Evolutionary conservation across 2,888 invertebrate genomes (phyloP).

Genomic region (Hypselothyrea guttata): DNA sequence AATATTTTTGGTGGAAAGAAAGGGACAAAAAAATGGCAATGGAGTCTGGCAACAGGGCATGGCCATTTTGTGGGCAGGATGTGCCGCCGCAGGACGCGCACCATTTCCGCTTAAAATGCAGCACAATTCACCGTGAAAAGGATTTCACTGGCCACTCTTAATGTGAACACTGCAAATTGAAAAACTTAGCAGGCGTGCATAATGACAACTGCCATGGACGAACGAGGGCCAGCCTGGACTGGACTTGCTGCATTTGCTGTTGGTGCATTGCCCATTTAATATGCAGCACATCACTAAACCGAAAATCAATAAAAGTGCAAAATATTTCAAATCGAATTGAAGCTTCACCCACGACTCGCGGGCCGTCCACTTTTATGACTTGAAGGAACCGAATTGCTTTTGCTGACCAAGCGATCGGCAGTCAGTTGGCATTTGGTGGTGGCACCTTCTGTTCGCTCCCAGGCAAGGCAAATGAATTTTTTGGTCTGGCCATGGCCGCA

Average conservation of each 20-base stretch:
- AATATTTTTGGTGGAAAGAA: slow-evolving; percentile 68
- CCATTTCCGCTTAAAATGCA: slow-evolving; percentile 76
- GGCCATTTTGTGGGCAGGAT: slow-evolving; percentile 71
- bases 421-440: slow-evolving; percentile 3
- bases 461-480: slow-evolving; percentile 44
- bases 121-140: slow-evolving; percentile 76
- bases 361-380: slow-evolving; percentile 60
- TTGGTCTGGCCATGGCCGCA: slow-evolving; percentile 22
- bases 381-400: slow-evolving; percentile 50
- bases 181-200: slow-evolving; percentile 50
- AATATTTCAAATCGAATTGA: slow-evolving; percentile 70
- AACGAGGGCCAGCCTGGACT: background rate
- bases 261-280: slow-evolving; percentile 52
- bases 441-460: slow-evolving; percentile 45
- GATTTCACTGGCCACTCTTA: slow-evolving; percentile 43
- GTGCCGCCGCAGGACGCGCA: slow-evolving; percentile 75
- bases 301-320: slow-evolving; percentile 71
- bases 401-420: slow-evolving; percentile 53
- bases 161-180: slow-evolving; percentile 49
- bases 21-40: slow-evolving; percentile 23
- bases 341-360: slow-evolving; percentile 24
- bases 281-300: slow-evolving; percentile 69
- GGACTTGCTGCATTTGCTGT: background rate
- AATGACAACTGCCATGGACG: slow-evolving; percentile 58
- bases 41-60: slow-evolving; percentile 30